Evolutionary conservation across 2,888 invertebrate species (phyloP), one percentile per base, ranked within the genome.

Genomic region (Theretra japonica): DNA sequence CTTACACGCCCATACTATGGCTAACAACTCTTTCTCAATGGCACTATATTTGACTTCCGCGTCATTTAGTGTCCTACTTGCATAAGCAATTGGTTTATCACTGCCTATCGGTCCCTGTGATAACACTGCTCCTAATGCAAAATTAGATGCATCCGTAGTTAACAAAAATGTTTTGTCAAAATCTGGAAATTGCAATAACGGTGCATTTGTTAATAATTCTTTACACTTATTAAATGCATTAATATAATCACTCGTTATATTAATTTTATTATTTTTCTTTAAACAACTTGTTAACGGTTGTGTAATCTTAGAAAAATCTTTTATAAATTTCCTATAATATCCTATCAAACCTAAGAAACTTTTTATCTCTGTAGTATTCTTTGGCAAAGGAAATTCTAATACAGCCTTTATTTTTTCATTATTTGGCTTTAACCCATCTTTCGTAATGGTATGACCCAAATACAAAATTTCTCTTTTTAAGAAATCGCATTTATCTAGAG

Each of bases 1-100:
- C 74, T 70, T 84, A 78, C 33, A 78, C 59, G 7, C 79, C 82
- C 82, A 87, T 4, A 86, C 80, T 17, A 87, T 84, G 0, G 84
- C 83, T 8, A 83, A 72, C 1, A 86, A 72, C 75, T 89, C 88
- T 65, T 84, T 85, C 74, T 88, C 87, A 0, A 84, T 81, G 0
- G 78, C 28, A 28, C 28, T 28, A 28, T 3, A 28, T 28, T 28
- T 28, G 28, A 2, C 28, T 4, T 28, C 28, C 76, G 74, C 76
- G 17, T 73, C 72, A 25, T 76, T 77, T 2, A 79, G 60, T 0
- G 78, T 83, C 1, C 80, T 21, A 1, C 75, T 77, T 0, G 80
- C 80, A 30, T 79, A 82, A 1, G 76, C 75, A 0, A 83, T 71
- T 5, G 80, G 79, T 68, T 72, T 75, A 33, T 79, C 79, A 1